phyloP scores from a whole-genome alignment of 2,113 vertebrate genomes.

The Oreochromis aureus region DNA sequence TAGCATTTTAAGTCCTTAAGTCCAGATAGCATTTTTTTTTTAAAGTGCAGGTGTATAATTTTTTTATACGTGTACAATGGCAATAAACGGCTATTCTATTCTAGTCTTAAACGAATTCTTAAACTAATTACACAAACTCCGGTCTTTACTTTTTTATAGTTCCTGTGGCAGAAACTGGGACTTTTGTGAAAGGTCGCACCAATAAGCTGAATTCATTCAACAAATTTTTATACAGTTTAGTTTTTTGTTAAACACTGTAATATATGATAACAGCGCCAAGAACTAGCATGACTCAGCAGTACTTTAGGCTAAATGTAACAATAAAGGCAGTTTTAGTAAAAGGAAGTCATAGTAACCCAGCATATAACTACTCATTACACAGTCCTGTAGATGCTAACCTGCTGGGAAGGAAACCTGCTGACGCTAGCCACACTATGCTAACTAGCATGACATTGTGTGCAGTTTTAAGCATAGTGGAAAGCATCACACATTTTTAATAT shows the following conservation, averaged over 20 bases:
- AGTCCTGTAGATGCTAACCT: neutral
- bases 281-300: neutral
- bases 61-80: neutral
- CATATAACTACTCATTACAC: neutral
- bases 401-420: neutral
- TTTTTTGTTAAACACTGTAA: neutral
- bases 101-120: neutral
- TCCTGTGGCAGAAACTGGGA: neutral
- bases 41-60: neutral
- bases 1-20: neutral
- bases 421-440: neutral
- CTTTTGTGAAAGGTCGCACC: neutral
- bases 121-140: neutral
- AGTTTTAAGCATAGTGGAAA: neutral
- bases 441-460: neutral
- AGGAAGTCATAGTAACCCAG: neutral
- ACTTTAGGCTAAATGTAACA: neutral
- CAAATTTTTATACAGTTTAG: neutral
- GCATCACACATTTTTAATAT: neutral
- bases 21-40: neutral
- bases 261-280: no score
- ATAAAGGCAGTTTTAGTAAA: neutral
- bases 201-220: neutral
- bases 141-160: neutral
- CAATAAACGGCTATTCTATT: neutral